Conservation (phyloP, 2,113 vertebrate genomes). For the Melanostigma gelatinosum region DNA sequence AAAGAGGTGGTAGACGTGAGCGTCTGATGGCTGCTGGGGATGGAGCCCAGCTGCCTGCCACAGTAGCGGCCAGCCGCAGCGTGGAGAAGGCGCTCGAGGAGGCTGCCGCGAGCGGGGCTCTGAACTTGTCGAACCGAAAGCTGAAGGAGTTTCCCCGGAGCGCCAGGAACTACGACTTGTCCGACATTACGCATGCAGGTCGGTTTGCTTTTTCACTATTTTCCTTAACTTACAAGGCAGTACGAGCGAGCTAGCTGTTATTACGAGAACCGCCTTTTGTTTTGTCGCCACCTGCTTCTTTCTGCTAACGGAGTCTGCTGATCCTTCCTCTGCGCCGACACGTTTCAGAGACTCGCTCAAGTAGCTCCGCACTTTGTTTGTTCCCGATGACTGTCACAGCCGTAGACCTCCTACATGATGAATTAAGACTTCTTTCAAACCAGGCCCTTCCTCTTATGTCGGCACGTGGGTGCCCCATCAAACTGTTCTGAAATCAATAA, state of each 20-base stretch:
- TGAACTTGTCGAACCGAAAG: conserved; percentile 89
- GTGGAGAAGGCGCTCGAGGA: conserved; percentile 93
- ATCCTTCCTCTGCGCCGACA: conserved; percentile 15
- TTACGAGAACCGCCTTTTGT: conserved; percentile 66
- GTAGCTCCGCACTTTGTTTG: background rate
- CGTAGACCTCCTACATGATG: fast-evolving
- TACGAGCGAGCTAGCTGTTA: conserved; percentile 20
- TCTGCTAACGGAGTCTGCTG: conserved; percentile 33
- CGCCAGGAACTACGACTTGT: conserved; percentile 90
- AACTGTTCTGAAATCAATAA: background rate
- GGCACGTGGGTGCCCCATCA: background rate
- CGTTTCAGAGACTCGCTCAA: conserved; percentile 11
- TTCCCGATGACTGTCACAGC: background rate
- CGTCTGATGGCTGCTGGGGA: conserved; percentile 87
- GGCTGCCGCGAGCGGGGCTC: conserved; percentile 88
- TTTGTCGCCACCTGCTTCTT: conserved; percentile 71
- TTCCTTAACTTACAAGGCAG: background rate
- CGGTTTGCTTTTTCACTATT: conserved; percentile 21
- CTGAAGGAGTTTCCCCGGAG: conserved; percentile 90
- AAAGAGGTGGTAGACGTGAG: conserved; percentile 57
- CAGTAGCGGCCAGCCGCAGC: conserved; percentile 87
- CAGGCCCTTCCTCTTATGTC: fast-evolving
- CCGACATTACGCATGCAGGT: conserved; percentile 93
- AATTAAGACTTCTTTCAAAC: background rate
- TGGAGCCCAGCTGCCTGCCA: conserved; percentile 85